Base-by-base conservation (phyloP, 2,888 invertebrate species). In the Diogma glabrata region DNA sequence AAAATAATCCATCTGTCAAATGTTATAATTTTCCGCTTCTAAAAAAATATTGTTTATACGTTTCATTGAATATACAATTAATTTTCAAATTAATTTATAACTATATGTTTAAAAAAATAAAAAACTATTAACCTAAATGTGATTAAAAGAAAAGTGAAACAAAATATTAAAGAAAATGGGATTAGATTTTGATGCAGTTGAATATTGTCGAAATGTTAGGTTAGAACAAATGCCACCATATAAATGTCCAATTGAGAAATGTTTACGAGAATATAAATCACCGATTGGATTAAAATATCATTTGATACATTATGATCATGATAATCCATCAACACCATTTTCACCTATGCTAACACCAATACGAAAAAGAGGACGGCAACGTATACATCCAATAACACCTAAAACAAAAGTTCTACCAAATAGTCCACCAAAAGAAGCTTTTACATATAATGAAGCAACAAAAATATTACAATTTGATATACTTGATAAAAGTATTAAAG, bases 281-380 rank as follows among this genome's bases (percentile, higher is more conserved):
- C 81, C 87, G 56, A 84, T 84, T 60, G 91, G 91, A 2, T 75
- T 92, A 58, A 88, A 89, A 63, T 88, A 87, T 66, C 91, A 92
- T 65, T 70, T 91, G 59, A 83, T 84, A 57, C 86, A 87, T 66
- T 87, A 81, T 67, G 88, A 91, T 66, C 89, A 91, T 66, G 84
- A 86, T 61, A 84, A 84, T 64, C 82, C 84, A 12, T 77, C 79
- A 53, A 28, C 28, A 28, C 79, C 82, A 47, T 69, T 75, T 46
- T 77, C 81, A 52, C 79, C 81, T 30, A 67, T 78, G 12, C 72
- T 78, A 53, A 77, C 79, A 49, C 78, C 74, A 57, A 76, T 76
- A 60, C 74, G 79, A 43, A 83, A 83, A 62, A 82, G 81, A 64
- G 69, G 73, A 55, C 71, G 78, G 56, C 65, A 75, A 38, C 74